phyloP scores from a whole-genome alignment of 2,113 vertebrate species.

The Erythrocercus mccallii region DNA sequence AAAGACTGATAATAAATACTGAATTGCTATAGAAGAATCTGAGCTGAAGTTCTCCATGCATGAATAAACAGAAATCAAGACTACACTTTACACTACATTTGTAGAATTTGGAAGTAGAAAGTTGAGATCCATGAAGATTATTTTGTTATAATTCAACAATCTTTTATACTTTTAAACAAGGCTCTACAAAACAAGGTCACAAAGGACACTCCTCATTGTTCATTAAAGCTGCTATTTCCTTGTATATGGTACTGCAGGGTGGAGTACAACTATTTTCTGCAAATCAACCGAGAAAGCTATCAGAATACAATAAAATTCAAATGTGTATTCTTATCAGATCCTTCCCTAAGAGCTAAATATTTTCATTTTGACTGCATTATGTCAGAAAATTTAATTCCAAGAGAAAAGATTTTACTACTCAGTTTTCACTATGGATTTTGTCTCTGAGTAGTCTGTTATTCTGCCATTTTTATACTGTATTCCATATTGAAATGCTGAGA shows the following conservation, averaged over 20 bases:
- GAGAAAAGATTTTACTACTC: not conserved
- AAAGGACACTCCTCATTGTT: slow-evolving; percentile 20
- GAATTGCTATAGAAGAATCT: not conserved
- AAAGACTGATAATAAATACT: slow-evolving; percentile 53
- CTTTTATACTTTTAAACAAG: slow-evolving; percentile 25
- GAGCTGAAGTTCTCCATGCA: not conserved
- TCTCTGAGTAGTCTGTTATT: not conserved
- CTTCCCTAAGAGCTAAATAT: not conserved
- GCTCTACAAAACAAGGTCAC: slow-evolving; percentile 12
- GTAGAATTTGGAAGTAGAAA: slow-evolving; percentile 15
- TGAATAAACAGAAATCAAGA: not conserved
- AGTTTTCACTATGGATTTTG: not conserved
- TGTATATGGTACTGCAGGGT: not conserved
- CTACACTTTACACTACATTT: not conserved
- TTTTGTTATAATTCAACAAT: not conserved
- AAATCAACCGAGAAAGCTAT: not conserved
- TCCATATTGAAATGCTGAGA: not conserved
- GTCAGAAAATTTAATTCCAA: not conserved
- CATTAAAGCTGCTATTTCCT: slow-evolving; percentile 43
- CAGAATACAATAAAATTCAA: slow-evolving; percentile 25
- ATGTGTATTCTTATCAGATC: not conserved
- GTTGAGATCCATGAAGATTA: not conserved
- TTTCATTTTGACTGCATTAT: not conserved
- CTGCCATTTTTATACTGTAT: not conserved
- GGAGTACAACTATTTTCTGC: slow-evolving; percentile 20